Base-by-base conservation (phyloP, 2,888 invertebrate species). In the Chrysolina haemoptera region DNA sequence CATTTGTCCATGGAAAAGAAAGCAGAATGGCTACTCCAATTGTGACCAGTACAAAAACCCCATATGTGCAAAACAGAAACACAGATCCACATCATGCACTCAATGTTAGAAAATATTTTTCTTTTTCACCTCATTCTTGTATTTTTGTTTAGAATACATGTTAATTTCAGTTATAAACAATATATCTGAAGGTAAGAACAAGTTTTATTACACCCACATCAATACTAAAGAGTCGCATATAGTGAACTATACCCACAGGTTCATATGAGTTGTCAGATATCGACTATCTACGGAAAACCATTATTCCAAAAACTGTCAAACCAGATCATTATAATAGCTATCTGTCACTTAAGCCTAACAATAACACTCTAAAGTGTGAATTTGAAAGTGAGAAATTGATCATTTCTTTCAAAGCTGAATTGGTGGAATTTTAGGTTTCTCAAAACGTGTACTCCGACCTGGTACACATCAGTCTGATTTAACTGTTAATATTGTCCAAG, bases 301-400 rank as follows among this genome's bases (percentile, higher is more conserved):
- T 48, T n/a, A n/a, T 1, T n/a, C 16, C 48, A 8, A 46, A 48
- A 48, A 8, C 10, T 40, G 40, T 40, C 10, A 40, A 40, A 40
- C 40, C 40, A 10, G 40, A 40, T 40, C 40, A 40, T 40, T 40
- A 40, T 40, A 40, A 40, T 10, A 40, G 40, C 40, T n/a, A 48
- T 8, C 48, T 48, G 48, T 48, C n/a, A n/a, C 16, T 12, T 6
- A 48, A 11, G n/a, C 14, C 48, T n/a, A 48, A 48, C 48, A 48
- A 48, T n/a, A 48, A 48, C 48, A 48, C 48, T 0, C 0, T 5
- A n/a, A 14, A 48, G 8, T 48, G 48, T n/a, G n/a, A 3, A 48
- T n/a, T 48, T 48, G 48, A 48, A 48, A 48, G 48, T 48, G 48
- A 48, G 48, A 48, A 48, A 48, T 48, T 48, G 48, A 12, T 48